These are phyloP conservation scores for Oreonectes daqikongensis DNA, from an alignment of 2,797 vertebrate genomes.

Conservation along the genomic window DNA sequence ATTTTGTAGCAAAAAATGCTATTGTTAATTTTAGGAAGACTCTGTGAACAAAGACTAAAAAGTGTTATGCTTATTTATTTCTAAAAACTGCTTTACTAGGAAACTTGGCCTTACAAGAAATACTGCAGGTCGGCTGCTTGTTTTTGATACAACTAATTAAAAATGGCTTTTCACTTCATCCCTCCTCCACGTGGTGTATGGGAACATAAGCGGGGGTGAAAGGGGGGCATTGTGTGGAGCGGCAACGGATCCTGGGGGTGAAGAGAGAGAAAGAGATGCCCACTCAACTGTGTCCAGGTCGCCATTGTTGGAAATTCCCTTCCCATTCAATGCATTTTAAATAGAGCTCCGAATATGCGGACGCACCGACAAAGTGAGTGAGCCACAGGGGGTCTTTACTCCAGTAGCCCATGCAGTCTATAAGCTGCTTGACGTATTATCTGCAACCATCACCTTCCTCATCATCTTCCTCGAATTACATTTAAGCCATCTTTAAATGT, in stretches of 20 bases:
- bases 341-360: constrained; percentile 75
- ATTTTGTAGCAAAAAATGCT: not conserved
- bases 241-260: constrained; percentile 79
- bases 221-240: constrained; percentile 79
- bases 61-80: not conserved
- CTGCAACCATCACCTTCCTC: constrained; percentile 26
- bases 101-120: not conserved
- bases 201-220: constrained; percentile 79
- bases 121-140: constrained; percentile 48
- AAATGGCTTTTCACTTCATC: constrained; percentile 71
- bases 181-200: constrained; percentile 83
- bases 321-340: constrained; percentile 84
- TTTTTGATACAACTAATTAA: constrained; percentile 77
- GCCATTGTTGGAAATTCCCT: constrained; percentile 82
- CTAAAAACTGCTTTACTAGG: constrained; percentile 10
- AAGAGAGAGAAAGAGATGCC: constrained; percentile 79
- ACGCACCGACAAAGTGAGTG: constrained; percentile 70
- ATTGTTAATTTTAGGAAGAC: not conserved
- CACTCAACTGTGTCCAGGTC: constrained; percentile 85
- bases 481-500: not conserved
- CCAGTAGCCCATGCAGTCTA: constrained; percentile 21
- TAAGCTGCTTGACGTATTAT: constrained; percentile 41
- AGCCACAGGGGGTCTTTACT: constrained; percentile 48
- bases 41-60: not conserved
- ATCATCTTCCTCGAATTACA: not conserved